Percentiles rank a stretch among this genome's conserved stretches.
Conservation (phyloP, 2,113 vertebrate genomes). For the Solea senegalensis region DNA sequence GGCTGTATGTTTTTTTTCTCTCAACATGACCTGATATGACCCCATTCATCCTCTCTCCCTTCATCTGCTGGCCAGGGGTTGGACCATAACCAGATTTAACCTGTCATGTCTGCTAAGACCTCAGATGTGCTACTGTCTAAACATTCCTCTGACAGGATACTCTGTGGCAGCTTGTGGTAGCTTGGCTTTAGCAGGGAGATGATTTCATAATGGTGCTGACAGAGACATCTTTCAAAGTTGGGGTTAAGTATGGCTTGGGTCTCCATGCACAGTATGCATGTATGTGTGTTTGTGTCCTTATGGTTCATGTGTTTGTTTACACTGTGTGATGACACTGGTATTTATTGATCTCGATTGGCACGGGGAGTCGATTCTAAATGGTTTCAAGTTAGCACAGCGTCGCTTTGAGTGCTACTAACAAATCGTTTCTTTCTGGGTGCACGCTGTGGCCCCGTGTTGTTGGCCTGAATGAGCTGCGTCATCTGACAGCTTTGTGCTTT, state of each 20-base stretch:
- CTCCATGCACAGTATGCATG: conserved; percentile 4
- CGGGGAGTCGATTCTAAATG: conserved; percentile 27
- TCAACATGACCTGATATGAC: conserved; percentile 58
- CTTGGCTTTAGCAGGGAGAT: conserved; percentile 40
- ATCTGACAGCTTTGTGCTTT: conserved; percentile 70
- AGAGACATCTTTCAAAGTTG: conserved; percentile 46
- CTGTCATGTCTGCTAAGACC: conserved; percentile 58
- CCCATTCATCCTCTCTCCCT: conserved; percentile 59
- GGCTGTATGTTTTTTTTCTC: conserved; percentile 57
- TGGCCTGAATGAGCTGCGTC: conserved; percentile 47
- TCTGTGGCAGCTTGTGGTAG: conserved; percentile 32
- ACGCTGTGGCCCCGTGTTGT: conserved; percentile 27
- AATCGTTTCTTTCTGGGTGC: conserved; percentile 7
- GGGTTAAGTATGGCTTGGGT: conserved; percentile 1
- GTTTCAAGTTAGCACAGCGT: conserved; percentile 23
- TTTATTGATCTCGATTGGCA: conserved; percentile 46
- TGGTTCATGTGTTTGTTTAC: neutral
- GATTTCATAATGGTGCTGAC: conserved; percentile 38
- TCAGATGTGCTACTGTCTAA: conserved; percentile 51
- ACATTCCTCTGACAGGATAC: conserved; percentile 33
- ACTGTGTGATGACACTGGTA: neutral
- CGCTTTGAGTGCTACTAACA: conserved; percentile 41
- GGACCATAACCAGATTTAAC: conserved; percentile 54
- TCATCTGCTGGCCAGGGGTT: conserved; percentile 50
- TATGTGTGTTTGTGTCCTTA: neutral